Percentiles rank a stretch among this genome's conserved stretches.
These are phyloP conservation scores for Drosophila engyochracea DNA, from an alignment of 2,888 invertebrate species.

Conservation along the genomic window DNA sequence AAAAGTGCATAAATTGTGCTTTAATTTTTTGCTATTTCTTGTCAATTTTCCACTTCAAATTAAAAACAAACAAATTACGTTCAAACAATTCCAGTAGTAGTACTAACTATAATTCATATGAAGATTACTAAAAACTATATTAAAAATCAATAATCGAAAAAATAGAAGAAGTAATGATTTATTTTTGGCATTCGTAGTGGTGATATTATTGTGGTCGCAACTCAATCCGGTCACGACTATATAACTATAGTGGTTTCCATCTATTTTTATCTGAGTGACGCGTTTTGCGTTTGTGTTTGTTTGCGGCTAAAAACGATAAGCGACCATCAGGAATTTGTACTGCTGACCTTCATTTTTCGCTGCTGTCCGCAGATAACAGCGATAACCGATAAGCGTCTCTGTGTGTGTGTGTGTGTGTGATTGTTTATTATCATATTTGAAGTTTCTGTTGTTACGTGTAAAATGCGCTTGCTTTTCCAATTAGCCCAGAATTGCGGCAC, in stretches of 20 bases:
- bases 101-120: neutral
- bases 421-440: constrained; percentile 60
- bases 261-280: constrained; percentile 66
- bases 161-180: neutral
- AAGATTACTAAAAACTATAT: too few relatives aligned
- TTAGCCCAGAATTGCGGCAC: constrained; percentile 32
- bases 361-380: constrained; percentile 55
- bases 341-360: constrained; percentile 82
- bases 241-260: constrained; percentile 19
- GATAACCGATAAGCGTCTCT: constrained; percentile 60
- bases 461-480: constrained; percentile 42
- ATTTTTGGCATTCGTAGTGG: neutral
- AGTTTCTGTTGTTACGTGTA: constrained; percentile 42
- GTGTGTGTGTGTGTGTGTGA: constrained; percentile 14
- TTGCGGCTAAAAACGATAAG: constrained; percentile 68
- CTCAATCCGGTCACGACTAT: neutral
- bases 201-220: too few relatives aligned
- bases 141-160: neutral
- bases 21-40: neutral
- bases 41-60: neutral
- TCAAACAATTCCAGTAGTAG: neutral
- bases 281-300: constrained; percentile 33
- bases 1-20: neutral
- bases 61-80: neutral
- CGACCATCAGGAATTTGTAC: constrained; percentile 71